phyloP scores from a whole-genome alignment of 2,888 invertebrate genomes.

The Phymatocera aterrima region DNA sequence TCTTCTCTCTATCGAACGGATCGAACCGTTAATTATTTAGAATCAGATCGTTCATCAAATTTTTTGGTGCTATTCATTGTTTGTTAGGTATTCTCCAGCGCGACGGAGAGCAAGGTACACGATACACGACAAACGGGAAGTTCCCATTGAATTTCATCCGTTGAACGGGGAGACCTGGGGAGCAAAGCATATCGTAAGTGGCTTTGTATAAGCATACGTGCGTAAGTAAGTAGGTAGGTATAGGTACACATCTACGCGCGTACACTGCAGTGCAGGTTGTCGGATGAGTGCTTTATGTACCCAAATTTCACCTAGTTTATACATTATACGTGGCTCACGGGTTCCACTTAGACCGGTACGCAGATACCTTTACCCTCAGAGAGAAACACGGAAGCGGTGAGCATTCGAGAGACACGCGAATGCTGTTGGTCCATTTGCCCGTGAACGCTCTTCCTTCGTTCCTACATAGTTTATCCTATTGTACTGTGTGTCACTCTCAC shows the following conservation, averaged over 20 bases:
- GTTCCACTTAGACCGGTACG: slow-evolving; percentile 20
- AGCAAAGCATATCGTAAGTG: slow-evolving; percentile 15
- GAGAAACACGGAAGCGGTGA: background rate
- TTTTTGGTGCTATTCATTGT: too few relatives aligned
- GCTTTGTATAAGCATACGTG: background rate
- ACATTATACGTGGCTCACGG: background rate
- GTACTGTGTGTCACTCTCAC: background rate
- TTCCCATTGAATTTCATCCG: background rate
- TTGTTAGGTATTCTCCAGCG: too few relatives aligned
- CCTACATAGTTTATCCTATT: background rate
- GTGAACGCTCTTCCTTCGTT: background rate
- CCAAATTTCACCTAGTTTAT: slow-evolving; percentile 18
- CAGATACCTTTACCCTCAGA: too few relatives aligned
- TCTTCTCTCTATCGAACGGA: too few relatives aligned
- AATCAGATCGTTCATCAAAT: too few relatives aligned
- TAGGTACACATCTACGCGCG: background rate
- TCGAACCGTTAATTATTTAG: too few relatives aligned
- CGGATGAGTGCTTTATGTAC: slow-evolving; percentile 24
- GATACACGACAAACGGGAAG: too few relatives aligned
- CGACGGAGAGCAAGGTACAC: too few relatives aligned
- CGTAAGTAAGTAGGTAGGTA: too few relatives aligned
- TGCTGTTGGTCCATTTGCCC: slow-evolving; percentile 7
- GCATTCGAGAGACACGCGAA: background rate
- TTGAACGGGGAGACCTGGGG: background rate
- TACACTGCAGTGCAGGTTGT: background rate